Percentiles rank a stretch among this genome's conserved stretches.
Conservation (phyloP, 2,797 vertebrate genomes). For the Pseudochaenichthys georgianus region DNA sequence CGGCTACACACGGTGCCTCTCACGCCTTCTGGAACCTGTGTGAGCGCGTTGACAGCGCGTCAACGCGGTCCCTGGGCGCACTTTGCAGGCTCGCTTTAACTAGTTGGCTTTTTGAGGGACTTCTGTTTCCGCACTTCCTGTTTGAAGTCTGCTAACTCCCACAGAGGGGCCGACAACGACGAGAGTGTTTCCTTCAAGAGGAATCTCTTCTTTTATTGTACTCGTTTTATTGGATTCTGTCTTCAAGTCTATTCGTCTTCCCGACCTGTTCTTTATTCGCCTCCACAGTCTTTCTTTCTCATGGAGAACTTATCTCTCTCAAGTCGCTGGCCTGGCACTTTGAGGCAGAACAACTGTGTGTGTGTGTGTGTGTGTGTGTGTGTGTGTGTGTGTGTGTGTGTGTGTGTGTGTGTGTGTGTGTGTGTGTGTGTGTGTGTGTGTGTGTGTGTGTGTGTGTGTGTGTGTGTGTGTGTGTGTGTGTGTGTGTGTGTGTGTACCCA, state of each 20-base stretch:
- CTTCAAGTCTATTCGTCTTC: neutral
- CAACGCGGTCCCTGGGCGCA: conserved; percentile 27
- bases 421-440: too few relatives aligned
- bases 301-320: conserved; percentile 2
- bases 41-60: conserved; percentile 1
- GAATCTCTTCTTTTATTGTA: too few relatives aligned
- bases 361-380: too few relatives aligned
- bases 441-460: neutral
- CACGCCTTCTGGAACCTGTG: conserved; percentile 6
- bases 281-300: conserved; percentile 2
- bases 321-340: conserved; percentile 12
- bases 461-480: neutral
- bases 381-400: too few relatives aligned
- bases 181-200: conserved; percentile 2
- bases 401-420: too few relatives aligned
- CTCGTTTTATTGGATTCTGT: conserved; percentile 1
- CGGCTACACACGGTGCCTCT: neutral
- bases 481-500: conserved; percentile 6
- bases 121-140: conserved; percentile 8
- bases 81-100: conserved; percentile 33
- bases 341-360: too few relatives aligned
- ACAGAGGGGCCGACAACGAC: conserved; percentile 16
- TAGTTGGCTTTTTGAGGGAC: conserved; percentile 1
- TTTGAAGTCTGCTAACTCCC: conserved; percentile 45
- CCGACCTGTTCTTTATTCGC: neutral